Percentiles rank a stretch among this genome's conserved stretches.
Conservation (phyloP, 2,888 invertebrate genomes). For the Iselma pallidipennis region DNA sequence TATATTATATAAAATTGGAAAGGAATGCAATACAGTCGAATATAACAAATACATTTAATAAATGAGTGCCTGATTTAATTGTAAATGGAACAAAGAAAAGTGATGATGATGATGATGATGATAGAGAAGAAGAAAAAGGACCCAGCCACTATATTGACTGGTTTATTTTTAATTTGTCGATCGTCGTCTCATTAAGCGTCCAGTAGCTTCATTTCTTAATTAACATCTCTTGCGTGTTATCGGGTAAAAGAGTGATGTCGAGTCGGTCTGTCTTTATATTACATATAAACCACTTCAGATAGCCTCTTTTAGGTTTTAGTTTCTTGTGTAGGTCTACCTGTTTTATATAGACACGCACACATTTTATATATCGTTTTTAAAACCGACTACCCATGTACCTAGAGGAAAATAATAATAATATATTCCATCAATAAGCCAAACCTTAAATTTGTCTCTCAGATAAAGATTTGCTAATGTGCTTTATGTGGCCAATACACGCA, state of each 20-base stretch:
- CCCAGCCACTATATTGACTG: slow-evolving; percentile 20
- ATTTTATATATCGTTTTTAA: slow-evolving; percentile 36
- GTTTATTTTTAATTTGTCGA: slow-evolving; percentile 46
- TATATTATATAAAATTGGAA: too few species aligned
- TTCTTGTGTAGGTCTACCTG: slow-evolving; percentile 50
- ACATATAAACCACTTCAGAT: slow-evolving; percentile 41
- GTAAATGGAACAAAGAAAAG: too few species aligned
- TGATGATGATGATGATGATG: too few species aligned
- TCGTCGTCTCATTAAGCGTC: slow-evolving; percentile 53
- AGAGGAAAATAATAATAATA: slow-evolving; percentile 6
- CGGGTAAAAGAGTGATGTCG: slow-evolving; percentile 47
- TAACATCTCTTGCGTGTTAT: slow-evolving; percentile 55
- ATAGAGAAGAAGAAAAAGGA: too few species aligned
- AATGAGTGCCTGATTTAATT: neutral
- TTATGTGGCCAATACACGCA: neutral
- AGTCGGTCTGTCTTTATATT: slow-evolving; percentile 47
- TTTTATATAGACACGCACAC: slow-evolving; percentile 50
- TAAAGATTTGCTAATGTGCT: slow-evolving; percentile 8
- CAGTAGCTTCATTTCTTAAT: slow-evolving; percentile 56
- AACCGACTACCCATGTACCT: too few species aligned
- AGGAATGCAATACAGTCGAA: too few species aligned
- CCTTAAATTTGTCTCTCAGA: slow-evolving; percentile 27
- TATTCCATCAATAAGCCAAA: slow-evolving; percentile 30
- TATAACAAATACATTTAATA: too few species aligned
- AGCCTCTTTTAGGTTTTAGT: slow-evolving; percentile 48